Percentiles rank a stretch among this genome's conserved stretches.
Conservation (phyloP, 1,140 invertebrate genomes). For the Ditylenchus dipsaci region DNA sequence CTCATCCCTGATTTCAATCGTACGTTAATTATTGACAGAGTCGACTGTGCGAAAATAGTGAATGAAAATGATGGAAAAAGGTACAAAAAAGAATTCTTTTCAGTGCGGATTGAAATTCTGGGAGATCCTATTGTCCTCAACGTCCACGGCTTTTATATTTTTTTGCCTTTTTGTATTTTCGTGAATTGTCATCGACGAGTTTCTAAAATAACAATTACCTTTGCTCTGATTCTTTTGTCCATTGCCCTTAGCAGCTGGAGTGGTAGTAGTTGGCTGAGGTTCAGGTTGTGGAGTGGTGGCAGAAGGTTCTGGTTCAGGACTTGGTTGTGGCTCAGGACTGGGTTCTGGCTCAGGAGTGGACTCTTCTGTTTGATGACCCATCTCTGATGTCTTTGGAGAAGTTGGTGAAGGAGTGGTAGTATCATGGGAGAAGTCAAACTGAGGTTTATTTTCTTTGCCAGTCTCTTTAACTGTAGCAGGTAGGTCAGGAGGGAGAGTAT, state of each 20-base stretch:
- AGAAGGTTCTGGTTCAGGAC: constrained; percentile 5
- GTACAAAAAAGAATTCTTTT: too few species aligned
- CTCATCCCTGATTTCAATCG: too few species aligned
- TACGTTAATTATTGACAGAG: too few species aligned
- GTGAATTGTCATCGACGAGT: neutral
- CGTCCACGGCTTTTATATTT: too few species aligned
- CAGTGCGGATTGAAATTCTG: too few species aligned
- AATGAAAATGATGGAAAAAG: too few species aligned
- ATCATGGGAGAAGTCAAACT: neutral
- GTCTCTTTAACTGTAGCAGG: constrained; percentile 8
- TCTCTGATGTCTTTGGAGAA: neutral
- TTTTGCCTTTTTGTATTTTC: neutral
- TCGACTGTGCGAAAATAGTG: too few species aligned
- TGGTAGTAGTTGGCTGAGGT: neutral
- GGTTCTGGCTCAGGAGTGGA: constrained; percentile 2
- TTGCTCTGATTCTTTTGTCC: neutral
- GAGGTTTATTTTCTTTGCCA: neutral
- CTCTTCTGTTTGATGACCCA: neutral
- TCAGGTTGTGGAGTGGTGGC: neutral
- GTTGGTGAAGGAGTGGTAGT: too few species aligned
- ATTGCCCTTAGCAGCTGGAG: neutral
- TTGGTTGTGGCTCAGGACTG: neutral
- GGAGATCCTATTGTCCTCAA: too few species aligned
- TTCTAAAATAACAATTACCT: neutral
- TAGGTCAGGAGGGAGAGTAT: constrained; percentile 16